Base-by-base conservation (phyloP, 2,888 invertebrate species). In the Chaitophorus viminalis region DNA sequence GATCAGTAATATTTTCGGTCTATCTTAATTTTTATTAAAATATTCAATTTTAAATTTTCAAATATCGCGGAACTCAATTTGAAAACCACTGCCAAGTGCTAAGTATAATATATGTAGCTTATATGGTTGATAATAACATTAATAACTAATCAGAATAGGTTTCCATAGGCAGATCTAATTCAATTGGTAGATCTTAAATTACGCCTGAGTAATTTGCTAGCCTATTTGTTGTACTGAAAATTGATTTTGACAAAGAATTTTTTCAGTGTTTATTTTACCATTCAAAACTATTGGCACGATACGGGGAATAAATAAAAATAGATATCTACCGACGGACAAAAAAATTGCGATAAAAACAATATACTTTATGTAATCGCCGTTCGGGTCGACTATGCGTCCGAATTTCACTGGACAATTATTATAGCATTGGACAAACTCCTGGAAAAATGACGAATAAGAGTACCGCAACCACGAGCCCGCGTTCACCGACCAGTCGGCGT, bases 391-490 rank as follows among this genome's bases (percentile, higher is more conserved):
- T 91, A 96, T 96, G 85, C 96, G 92, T 11, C 96, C 96, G 91
- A 96, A 96, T 82, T 95, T 93, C 6, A 96, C 95, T 0, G 96
- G 96, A 91, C 96, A 96, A 91, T 46, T 14, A 91, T 46, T 14
- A 46, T 96, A 96, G 91, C 96, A 95, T 90, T 96, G 96, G 91
- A 96, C 96, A 91, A 96, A 96, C 91, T 96, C 96, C 91, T 96
- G 96, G 91, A 96, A 96, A 92, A 96, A 96, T 31, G 96, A 96
- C 11, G 96, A 96, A 91, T 96, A 96, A 2, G 96, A 96, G 11
- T 96, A 92, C 96, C 96, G 96, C 96, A 96, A 96, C 96, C 96
- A 96, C 94, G 95, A 96, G 60, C 96, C 96, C 0, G 96, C 96
- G 91, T 96, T 96, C 52, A 96, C 95, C 11, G 96, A 96, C 96